A percentile compares a stretch with the other conserved stretches of the same genome.
These are phyloP conservation scores for Microdon myrmicae DNA, from an alignment of 2,888 invertebrate genomes.

Conservation along the genomic window DNA sequence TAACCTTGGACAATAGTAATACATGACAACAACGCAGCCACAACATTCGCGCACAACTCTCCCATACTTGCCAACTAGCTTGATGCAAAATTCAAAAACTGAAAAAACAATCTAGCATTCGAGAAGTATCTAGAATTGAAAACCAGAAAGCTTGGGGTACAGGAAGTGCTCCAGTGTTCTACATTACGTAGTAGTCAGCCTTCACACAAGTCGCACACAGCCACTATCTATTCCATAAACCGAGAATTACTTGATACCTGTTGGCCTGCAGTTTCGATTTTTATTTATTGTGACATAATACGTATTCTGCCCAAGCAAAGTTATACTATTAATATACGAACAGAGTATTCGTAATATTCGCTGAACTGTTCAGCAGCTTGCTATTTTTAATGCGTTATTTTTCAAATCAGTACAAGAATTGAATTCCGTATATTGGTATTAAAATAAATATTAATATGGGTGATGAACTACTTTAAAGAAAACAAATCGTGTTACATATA, in stretches of 20 bases:
- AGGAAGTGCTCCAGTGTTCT: conserved; percentile 52
- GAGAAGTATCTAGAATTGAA: conserved; percentile 23
- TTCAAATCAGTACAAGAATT: too few species aligned
- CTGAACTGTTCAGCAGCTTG: too few species aligned
- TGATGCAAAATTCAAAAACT: neutral
- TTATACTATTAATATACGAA: too few species aligned
- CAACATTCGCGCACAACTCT: neutral
- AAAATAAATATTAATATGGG: too few species aligned
- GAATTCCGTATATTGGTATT: too few species aligned
- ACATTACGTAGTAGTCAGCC: conserved; percentile 45
- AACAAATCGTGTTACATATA: too few species aligned
- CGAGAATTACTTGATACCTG: neutral
- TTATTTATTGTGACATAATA: too few species aligned
- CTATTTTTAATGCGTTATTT: too few species aligned
- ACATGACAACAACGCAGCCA: conserved; percentile 19
- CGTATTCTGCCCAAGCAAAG: too few species aligned
- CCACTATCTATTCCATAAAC: neutral
- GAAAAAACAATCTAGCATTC: neutral
- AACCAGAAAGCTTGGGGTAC: conserved; percentile 24
- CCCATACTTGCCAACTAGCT: neutral
- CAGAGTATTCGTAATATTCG: too few species aligned
- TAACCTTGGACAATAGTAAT: conserved; percentile 51
- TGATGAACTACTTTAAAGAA: too few species aligned
- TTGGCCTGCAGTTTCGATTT: neutral
- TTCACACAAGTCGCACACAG: conserved; percentile 15